A percentile compares a stretch with the other conserved stretches of the same genome.
phyloP scores from a whole-genome alignment of 2,113 vertebrate genomes.

The Orycteropus afer region DNA sequence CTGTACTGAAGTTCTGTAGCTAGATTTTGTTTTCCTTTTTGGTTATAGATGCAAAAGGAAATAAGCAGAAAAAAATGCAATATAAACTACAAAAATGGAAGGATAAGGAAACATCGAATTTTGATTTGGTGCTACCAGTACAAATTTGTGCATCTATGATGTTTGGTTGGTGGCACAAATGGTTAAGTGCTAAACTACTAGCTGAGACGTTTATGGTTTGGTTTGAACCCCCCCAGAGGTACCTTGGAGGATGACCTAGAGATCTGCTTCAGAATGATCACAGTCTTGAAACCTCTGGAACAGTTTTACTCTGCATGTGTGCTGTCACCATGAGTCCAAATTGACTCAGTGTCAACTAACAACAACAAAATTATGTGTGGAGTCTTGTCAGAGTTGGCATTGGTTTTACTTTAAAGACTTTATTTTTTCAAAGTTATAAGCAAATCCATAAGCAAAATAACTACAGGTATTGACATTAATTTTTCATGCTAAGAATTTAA shows the following conservation, averaged over 20 bases:
- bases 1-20: too few relatives aligned
- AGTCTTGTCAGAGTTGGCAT: neutral
- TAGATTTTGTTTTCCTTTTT: neutral
- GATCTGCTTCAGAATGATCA: neutral
- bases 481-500: neutral
- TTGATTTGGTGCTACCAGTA: neutral
- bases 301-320: neutral
- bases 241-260: neutral
- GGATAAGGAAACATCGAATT: neutral
- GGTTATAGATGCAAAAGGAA: neutral
- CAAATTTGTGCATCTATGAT: neutral
- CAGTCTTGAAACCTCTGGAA: neutral
- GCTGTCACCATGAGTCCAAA: neutral
- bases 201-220: neutral
- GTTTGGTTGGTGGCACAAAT: neutral
- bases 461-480: neutral
- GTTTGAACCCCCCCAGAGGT: neutral
- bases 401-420: constrained; percentile 9
- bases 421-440: neutral
- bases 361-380: neutral
- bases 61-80: neutral
- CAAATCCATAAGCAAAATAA: neutral
- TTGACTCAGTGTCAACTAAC: neutral
- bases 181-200: neutral
- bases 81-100: neutral